Conservation (phyloP, 2,113 vertebrate species). For the Meriones unguiculatus region DNA sequence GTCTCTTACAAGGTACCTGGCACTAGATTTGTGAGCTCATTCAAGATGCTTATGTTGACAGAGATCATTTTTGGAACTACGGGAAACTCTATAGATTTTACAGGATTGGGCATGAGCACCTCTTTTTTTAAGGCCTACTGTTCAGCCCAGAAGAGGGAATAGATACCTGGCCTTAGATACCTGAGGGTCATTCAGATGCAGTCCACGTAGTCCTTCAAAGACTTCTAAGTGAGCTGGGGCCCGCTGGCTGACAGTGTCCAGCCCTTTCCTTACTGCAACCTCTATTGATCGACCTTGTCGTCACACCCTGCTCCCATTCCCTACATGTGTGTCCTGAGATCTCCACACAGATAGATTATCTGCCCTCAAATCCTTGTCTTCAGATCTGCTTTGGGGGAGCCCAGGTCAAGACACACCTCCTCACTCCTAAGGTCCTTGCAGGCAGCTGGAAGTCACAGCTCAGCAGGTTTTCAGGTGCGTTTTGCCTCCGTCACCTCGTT, state of each 20-base stretch:
- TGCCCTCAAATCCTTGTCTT: background rate
- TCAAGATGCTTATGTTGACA: background rate
- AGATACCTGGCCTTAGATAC: background rate
- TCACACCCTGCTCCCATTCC: background rate
- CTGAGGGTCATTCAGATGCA: background rate
- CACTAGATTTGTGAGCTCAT: background rate
- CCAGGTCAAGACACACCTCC: background rate
- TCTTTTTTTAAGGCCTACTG: background rate
- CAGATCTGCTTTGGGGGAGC: background rate
- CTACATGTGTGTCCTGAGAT: background rate
- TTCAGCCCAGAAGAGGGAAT: background rate
- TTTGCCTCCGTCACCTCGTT: background rate
- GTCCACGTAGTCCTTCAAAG: background rate
- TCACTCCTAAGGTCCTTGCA: background rate
- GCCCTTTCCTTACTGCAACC: fast-evolving
- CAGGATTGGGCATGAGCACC: background rate
- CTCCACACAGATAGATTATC: background rate
- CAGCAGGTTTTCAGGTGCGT: background rate
- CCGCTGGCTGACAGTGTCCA: background rate
- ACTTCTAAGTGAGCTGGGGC: background rate
- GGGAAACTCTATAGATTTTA: background rate
- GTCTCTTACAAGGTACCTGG: background rate
- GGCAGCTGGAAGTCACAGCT: background rate
- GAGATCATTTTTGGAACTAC: background rate
- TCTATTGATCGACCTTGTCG: background rate